A percentile compares a stretch with the other conserved stretches of the same genome.
These are phyloP conservation scores for Passer domesticus DNA, from an alignment of 2,113 vertebrate genomes.

Conservation along the genomic window DNA sequence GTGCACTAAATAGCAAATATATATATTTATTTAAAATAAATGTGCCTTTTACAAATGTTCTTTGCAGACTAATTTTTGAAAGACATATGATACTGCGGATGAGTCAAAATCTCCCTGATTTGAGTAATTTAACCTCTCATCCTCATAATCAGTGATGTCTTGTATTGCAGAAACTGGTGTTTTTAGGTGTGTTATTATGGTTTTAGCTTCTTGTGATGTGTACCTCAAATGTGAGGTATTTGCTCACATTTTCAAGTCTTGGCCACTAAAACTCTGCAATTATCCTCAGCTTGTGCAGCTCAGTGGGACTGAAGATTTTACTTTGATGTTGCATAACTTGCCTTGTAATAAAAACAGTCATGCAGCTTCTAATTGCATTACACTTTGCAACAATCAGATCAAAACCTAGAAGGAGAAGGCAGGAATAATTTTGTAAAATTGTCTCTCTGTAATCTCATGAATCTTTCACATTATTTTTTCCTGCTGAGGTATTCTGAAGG, in stretches of 20 bases:
- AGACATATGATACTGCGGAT: not conserved
- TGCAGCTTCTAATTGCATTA: not conserved
- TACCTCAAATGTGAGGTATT: not conserved
- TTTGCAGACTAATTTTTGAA: not conserved
- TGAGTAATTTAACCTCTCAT: not conserved
- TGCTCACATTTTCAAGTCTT: not conserved
- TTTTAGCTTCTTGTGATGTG: not conserved
- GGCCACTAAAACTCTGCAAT: not conserved
- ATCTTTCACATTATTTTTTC: not conserved
- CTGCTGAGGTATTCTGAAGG: not conserved
- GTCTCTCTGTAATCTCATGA: not conserved
- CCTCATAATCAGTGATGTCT: not conserved
- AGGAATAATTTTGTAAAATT: not conserved
- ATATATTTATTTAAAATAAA: not conserved
- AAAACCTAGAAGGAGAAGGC: not conserved
- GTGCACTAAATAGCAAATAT: fast-evolving
- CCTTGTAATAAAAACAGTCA: not conserved
- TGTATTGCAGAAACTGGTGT: not conserved
- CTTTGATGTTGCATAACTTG: not conserved
- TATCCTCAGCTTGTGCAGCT: not conserved
- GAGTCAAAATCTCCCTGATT: not conserved
- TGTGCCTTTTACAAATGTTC: not conserved
- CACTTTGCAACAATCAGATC: not conserved
- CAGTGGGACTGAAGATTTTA: not conserved
- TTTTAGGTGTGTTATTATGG: not conserved